Evolutionary conservation across 2,888 invertebrate species (phyloP).

Genomic region (Drosophila melanocephala): DNA sequence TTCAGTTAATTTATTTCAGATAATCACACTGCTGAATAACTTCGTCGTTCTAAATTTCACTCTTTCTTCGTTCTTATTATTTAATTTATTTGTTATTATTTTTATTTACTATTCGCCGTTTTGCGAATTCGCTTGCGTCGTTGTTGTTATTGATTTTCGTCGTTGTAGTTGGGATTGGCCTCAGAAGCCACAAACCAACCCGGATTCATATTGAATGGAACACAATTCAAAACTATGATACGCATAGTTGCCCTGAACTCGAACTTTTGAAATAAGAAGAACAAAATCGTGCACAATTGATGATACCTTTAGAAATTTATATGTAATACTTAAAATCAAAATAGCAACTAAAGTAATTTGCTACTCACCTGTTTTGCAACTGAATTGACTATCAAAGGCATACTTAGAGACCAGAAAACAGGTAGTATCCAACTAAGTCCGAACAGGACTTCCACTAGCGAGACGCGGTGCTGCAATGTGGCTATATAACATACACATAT

Average conservation of each 20-base stretch:
- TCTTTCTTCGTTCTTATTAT: too few relatives aligned
- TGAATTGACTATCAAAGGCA: conserved; percentile 44
- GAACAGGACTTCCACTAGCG: neutral
- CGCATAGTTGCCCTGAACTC: neutral
- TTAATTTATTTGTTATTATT: too few relatives aligned
- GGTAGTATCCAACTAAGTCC: conserved; percentile 42
- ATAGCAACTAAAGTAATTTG: neutral
- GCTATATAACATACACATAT: conserved; percentile 21
- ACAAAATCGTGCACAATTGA: neutral
- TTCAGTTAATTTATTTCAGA: too few relatives aligned
- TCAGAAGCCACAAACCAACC: too few relatives aligned
- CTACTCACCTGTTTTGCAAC: conserved; percentile 22
- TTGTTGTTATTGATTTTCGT: too few relatives aligned
- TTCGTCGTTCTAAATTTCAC: too few relatives aligned
- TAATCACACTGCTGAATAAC: too few relatives aligned
- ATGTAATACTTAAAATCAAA: neutral
- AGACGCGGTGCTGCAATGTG: conserved; percentile 10
- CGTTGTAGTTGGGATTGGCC: too few relatives aligned
- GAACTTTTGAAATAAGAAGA: neutral
- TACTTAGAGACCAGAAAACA: conserved; percentile 33
- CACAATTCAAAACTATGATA: too few relatives aligned
- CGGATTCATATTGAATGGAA: too few relatives aligned
- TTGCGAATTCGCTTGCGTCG: too few relatives aligned
- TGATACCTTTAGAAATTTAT: neutral
- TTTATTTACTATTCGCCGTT: too few relatives aligned